A percentile compares a stretch with the other conserved stretches of the same genome.
These are phyloP conservation scores for Protaetia brevitarsis DNA, from an alignment of 1,140 invertebrate genomes.

Conservation along the genomic window DNA sequence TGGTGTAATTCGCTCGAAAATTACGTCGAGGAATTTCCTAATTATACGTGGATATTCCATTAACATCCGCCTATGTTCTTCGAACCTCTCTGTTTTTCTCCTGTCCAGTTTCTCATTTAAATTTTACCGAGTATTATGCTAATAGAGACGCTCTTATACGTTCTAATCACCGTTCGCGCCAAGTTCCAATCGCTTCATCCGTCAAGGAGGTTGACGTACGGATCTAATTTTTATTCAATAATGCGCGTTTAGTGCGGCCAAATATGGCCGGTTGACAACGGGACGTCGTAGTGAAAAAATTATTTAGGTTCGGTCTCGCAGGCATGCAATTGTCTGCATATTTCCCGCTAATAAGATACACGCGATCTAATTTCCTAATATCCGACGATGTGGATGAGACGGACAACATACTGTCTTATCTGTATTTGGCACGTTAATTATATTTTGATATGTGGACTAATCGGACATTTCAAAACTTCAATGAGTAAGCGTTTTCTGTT, in stretches of 20 bases:
- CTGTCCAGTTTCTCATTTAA: no score
- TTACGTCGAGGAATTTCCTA: slow-evolving; percentile 3
- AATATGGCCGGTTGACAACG: background rate
- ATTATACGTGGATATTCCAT: slow-evolving; percentile 10
- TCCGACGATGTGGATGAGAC: background rate
- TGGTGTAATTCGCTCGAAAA: slow-evolving; percentile 1
- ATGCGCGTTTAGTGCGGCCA: background rate
- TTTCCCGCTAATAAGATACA: background rate
- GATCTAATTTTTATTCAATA: slow-evolving; percentile 19
- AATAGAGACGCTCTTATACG: slow-evolving; percentile 7
- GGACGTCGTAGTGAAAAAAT: background rate
- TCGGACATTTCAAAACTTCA: background rate
- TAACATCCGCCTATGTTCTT: background rate
- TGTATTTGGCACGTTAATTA: slow-evolving; percentile 1
- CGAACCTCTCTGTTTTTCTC: no score
- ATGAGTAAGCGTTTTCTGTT: background rate
- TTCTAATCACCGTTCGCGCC: background rate
- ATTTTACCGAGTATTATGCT: slow-evolving; percentile 2
- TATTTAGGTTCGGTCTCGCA: background rate
- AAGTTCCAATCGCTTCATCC: slow-evolving; percentile 2
- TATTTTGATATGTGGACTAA: background rate
- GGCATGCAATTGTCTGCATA: background rate
- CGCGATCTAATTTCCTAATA: background rate
- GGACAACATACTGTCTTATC: background rate
- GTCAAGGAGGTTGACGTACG: background rate